Evolutionary conservation across 2,113 vertebrate genomes (phyloP).

Genomic region (Pterocles orientalis): DNA sequence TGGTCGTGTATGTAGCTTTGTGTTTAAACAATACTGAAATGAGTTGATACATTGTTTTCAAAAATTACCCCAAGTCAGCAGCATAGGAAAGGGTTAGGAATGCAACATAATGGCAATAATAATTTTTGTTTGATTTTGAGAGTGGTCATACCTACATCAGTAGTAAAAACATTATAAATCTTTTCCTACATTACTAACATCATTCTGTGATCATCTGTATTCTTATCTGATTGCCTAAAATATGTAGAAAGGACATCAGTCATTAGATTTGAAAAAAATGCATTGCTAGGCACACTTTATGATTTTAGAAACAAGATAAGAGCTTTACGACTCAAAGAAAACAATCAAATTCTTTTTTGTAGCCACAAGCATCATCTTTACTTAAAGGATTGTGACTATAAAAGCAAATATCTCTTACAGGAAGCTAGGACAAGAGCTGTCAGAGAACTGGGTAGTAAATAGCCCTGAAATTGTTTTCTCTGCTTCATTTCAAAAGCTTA

Average conservation of each 20-base stretch:
- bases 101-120: neutral
- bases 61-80: neutral
- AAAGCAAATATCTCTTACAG: slow-evolving; percentile 75
- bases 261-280: slow-evolving; percentile 47
- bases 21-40: neutral
- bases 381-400: slow-evolving; percentile 70
- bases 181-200: neutral
- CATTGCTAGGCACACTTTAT: slow-evolving; percentile 49
- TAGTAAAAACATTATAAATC: neutral
- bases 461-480: slow-evolving; percentile 78
- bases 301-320: slow-evolving; percentile 72
- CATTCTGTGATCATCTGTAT: slow-evolving; percentile 23
- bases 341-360: slow-evolving; percentile 64
- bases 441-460: slow-evolving; percentile 72
- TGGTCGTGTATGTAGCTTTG: neutral
- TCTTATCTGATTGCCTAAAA: slow-evolving; percentile 51
- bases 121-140: neutral
- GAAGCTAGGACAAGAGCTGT: slow-evolving; percentile 73
- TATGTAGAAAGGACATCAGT: slow-evolving; percentile 20
- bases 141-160: neutral
- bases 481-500: slow-evolving; percentile 77
- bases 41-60: neutral
- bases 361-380: slow-evolving; percentile 74
- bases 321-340: slow-evolving; percentile 69
- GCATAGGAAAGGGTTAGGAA: neutral